phyloP scores from a whole-genome alignment of 2,888 invertebrate genomes.

The Thymelicus acteon region DNA sequence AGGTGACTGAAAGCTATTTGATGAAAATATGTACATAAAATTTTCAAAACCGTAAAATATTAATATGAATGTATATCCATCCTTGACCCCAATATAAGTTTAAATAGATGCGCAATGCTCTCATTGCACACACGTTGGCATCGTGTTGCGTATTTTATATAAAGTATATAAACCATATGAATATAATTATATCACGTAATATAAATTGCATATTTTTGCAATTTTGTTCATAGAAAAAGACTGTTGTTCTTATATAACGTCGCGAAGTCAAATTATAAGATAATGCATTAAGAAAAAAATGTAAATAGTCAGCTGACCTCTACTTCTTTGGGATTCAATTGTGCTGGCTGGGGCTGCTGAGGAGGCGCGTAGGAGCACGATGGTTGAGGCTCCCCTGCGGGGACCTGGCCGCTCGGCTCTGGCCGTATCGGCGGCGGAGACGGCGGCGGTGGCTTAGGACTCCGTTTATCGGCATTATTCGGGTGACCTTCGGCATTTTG shows the following conservation, averaged over 20 bases:
- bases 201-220: background rate
- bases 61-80: slow-evolving; percentile 53
- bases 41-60: slow-evolving; percentile 44
- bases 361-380: slow-evolving; percentile 72
- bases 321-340: slow-evolving; percentile 77
- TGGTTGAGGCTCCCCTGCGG: slow-evolving; percentile 62
- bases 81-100: slow-evolving; percentile 78
- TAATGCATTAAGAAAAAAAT: slow-evolving; percentile 14
- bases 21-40: slow-evolving; percentile 38
- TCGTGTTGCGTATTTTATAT: slow-evolving; percentile 63
- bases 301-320: slow-evolving; percentile 71
- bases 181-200: slow-evolving; percentile 8
- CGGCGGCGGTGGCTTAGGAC: slow-evolving; percentile 54
- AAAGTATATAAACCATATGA: slow-evolving; percentile 20
- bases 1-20: background rate
- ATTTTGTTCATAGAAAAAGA: background rate
- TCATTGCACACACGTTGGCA: slow-evolving; percentile 68
- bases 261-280: background rate
- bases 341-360: slow-evolving; percentile 52
- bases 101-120: slow-evolving; percentile 80
- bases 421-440: slow-evolving; percentile 43
- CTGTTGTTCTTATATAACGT: background rate
- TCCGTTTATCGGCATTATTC: slow-evolving; percentile 55
- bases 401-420: slow-evolving; percentile 48
- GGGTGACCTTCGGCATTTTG: slow-evolving; percentile 61